A percentile compares a stretch with the other conserved stretches of the same genome.
phyloP scores from a whole-genome alignment of 2,113 vertebrate genomes.

The Acanthisitta chloris region DNA sequence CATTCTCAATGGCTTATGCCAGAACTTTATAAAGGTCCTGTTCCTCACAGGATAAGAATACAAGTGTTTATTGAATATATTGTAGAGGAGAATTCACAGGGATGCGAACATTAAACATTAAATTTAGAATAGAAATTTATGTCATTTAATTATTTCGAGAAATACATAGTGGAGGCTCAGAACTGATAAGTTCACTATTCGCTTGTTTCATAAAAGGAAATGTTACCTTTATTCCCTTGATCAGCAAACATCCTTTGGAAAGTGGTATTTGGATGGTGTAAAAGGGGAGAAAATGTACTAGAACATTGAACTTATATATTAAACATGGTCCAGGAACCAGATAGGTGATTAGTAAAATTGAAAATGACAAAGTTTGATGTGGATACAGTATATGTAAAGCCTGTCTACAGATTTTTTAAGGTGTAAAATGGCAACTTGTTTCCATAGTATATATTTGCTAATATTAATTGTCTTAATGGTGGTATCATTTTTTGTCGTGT shows the following conservation, averaged over 20 bases:
- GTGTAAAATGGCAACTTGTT: background rate
- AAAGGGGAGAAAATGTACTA: background rate
- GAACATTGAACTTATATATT: background rate
- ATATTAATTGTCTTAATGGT: background rate
- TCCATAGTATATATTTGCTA: background rate
- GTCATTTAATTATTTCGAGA: background rate
- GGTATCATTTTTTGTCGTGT: background rate
- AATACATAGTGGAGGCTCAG: background rate
- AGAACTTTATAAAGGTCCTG: background rate
- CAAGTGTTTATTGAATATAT: background rate
- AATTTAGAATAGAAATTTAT: background rate
- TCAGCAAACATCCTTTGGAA: background rate
- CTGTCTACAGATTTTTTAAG: background rate
- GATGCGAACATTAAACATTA: background rate
- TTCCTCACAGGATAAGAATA: background rate
- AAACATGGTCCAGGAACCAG: background rate
- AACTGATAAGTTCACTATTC: background rate
- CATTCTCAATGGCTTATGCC: background rate
- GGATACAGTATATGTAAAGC: background rate
- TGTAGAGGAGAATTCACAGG: background rate
- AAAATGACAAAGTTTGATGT: background rate
- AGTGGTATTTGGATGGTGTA: background rate
- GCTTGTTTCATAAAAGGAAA: background rate
- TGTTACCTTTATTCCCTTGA: background rate
- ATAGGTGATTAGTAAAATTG: background rate